These are phyloP conservation scores for Ormyrus nitidulus DNA, from an alignment of 2,888 invertebrate genomes.

Conservation along the genomic window DNA sequence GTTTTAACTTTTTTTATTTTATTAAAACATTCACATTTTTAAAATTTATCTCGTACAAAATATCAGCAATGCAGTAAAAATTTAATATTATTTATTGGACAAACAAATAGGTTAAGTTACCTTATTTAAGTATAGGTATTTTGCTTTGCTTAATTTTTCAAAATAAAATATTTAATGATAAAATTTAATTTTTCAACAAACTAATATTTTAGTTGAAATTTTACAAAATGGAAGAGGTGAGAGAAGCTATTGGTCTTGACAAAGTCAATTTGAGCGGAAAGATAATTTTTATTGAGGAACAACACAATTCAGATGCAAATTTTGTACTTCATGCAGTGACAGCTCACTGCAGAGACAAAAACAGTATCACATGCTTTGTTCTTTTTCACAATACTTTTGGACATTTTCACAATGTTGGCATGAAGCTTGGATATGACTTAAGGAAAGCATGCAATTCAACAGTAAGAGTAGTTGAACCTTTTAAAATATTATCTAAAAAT, in stretches of 20 bases:
- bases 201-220: background rate
- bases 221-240: slow-evolving; percentile 52
- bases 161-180: background rate
- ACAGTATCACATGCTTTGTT: slow-evolving; percentile 80
- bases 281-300: slow-evolving; percentile 83
- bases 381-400: slow-evolving; percentile 83
- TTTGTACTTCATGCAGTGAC: slow-evolving; percentile 84
- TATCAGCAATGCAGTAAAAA: no score
- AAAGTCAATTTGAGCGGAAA: slow-evolving; percentile 77
- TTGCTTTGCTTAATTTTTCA: no score
- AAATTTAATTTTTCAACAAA: background rate
- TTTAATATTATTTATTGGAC: no score
- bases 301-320: slow-evolving; percentile 83
- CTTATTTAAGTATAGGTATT: no score
- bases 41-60: no score
- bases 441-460: slow-evolving; percentile 76
- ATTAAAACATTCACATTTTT: no score
- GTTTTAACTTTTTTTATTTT: no score
- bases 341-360: slow-evolving; percentile 80
- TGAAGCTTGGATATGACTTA: slow-evolving; percentile 85
- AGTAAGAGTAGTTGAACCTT: slow-evolving; percentile 78
- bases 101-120: no score
- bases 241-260: slow-evolving; percentile 80
- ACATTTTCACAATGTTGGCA: slow-evolving; percentile 86
- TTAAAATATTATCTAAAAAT: slow-evolving; percentile 71